Evolutionary conservation across 2,888 invertebrate species (phyloP), one percentile per base, ranked within the genome.

Genomic region (Erebia ligea): DNA sequence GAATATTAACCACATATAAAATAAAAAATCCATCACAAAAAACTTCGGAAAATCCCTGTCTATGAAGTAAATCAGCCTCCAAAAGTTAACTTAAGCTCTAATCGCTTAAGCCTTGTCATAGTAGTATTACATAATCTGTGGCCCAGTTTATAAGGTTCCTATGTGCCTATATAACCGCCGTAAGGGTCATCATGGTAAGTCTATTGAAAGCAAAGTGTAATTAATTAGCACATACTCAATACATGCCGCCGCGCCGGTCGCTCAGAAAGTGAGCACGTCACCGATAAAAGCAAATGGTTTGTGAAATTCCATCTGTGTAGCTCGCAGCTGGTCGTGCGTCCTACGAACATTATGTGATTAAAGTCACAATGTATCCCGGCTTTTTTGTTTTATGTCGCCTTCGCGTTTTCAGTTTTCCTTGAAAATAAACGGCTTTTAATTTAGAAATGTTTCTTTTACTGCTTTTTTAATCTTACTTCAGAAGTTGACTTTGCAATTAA

Each of bases 251-350:
- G 58, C 45, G 67, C 59, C 59, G 58, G 52, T 70, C 67, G 72
- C 61, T 72, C 64, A 64, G 67, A 65, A 72, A 64, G 64, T 45
- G 69, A 67, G 40, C 66, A 66, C 57, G 62, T 68, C 69, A 56
- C 73, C 71, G 66, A 71, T 75, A 73, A 73, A 75, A 75, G 67
- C 61, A 73, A 75, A 75, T 75, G 73, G 71, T 56, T 69, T 71
- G 73, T 73, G 69, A 72, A 73, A 69, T 69, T 63, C 67, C 67
- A 63, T 48, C 50, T 67, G 57, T 57, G 59, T 48, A 11, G 52
- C 58, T 66, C 58, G 48, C 63, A 71, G 68, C 71, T 69, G 69
- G 15, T 54, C 67, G 67, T 73, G 72, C 70, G 64, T 64, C 34
- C 64, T 62, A 21, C 42, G 61, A 21, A 19, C 62, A 48, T 62